phyloP scores from a whole-genome alignment of 2,113 vertebrate species.

The Rhabdomys dilectus region DNA sequence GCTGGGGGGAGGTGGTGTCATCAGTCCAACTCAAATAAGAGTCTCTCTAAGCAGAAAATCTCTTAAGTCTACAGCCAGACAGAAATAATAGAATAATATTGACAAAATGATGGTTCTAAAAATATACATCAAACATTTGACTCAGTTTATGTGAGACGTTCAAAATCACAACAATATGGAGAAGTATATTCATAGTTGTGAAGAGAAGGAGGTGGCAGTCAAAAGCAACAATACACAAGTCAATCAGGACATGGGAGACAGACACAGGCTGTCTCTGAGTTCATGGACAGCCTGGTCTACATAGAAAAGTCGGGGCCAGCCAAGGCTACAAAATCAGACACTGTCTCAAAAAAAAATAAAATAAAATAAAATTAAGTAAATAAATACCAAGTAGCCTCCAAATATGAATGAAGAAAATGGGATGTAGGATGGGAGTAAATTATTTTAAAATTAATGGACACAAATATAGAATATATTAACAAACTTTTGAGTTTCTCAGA shows the following conservation, averaged over 20 bases:
- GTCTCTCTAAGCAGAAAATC: background rate
- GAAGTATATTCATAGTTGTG: background rate
- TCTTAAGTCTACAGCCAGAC: background rate
- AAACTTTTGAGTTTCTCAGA: slow-evolving; percentile 1
- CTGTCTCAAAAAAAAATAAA: background rate
- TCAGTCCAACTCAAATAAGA: background rate
- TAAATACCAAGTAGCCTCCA: background rate
- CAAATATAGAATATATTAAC: background rate
- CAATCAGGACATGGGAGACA: background rate
- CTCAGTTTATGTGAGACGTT: background rate
- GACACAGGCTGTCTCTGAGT: background rate
- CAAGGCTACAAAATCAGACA: background rate
- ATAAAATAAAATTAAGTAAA: background rate
- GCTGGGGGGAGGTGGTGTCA: background rate
- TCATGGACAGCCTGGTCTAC: background rate
- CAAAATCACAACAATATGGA: background rate
- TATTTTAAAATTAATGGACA: background rate
- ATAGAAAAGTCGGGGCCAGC: background rate
- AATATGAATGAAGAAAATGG: background rate
- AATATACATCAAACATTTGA: background rate
- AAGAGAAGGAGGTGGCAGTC: background rate
- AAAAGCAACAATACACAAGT: no score
- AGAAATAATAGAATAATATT: background rate
- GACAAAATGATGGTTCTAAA: background rate
- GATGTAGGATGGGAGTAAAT: no score